phyloP scores from a whole-genome alignment of 2,888 invertebrate species.

The Amphiduros pacificus region DNA sequence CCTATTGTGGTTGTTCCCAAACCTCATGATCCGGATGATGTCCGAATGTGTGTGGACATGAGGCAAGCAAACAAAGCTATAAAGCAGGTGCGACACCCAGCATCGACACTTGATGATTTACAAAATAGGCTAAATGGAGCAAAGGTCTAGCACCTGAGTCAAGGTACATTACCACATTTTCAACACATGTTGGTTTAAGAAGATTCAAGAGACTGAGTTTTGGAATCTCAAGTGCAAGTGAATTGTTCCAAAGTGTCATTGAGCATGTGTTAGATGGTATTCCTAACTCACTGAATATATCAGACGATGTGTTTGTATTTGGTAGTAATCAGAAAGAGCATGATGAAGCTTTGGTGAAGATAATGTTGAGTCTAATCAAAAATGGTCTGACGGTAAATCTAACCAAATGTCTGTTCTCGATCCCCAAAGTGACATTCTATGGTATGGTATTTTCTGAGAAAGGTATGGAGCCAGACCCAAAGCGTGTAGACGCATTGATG shows the following conservation, averaged over 20 bases:
- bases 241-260: constrained; percentile 58
- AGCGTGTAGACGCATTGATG: not conserved
- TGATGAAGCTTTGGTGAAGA: not conserved
- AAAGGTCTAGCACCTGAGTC: constrained; percentile 36
- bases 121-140: constrained; percentile 32
- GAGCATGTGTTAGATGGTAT: constrained; percentile 47
- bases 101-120: too few relatives aligned
- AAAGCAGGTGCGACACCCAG: constrained; percentile 25
- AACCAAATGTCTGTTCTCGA: not conserved
- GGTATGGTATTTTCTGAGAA: not conserved
- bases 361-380: not conserved
- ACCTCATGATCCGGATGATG: not conserved
- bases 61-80: constrained; percentile 34
- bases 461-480: not conserved
- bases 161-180: constrained; percentile 33
- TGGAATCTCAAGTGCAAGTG: constrained; percentile 54
- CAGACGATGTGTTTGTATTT: constrained; percentile 56
- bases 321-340: not conserved
- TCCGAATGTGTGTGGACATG: constrained; percentile 33
- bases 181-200: constrained; percentile 33
- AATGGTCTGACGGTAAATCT: not conserved
- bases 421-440: not conserved
- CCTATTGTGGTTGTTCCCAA: constrained; percentile 7
- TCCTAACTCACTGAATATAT: constrained; percentile 49
- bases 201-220: constrained; percentile 35